These are phyloP conservation scores for Pleuronectes platessa DNA, from an alignment of 2,113 vertebrate species.

Conservation along the genomic window DNA sequence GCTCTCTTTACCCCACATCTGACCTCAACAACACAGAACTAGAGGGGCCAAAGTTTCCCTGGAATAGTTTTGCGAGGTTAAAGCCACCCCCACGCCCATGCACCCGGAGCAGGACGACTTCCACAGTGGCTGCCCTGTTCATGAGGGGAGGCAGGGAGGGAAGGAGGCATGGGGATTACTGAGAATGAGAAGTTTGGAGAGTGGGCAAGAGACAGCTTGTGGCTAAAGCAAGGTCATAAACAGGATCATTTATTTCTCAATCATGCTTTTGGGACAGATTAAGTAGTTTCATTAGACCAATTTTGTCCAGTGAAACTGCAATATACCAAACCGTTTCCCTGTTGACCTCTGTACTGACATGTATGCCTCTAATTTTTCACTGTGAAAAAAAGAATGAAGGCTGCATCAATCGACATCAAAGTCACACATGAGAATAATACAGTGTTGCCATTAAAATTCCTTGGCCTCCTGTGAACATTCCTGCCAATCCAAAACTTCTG, in stretches of 20 bases:
- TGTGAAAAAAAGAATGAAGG: constrained; percentile 61
- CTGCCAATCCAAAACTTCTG: constrained; percentile 68
- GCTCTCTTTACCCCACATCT: constrained; percentile 23
- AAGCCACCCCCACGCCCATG: neutral
- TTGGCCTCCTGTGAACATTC: constrained; percentile 70
- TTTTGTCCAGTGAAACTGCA: constrained; percentile 35
- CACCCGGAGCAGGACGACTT: constrained; percentile 4
- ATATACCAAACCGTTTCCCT: constrained; percentile 48
- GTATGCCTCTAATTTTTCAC: constrained; percentile 72
- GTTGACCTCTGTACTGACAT: constrained; percentile 69
- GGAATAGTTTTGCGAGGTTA: constrained; percentile 1
- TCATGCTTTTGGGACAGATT: constrained; percentile 27
- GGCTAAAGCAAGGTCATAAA: constrained; percentile 27
- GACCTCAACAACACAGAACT: constrained; percentile 2
- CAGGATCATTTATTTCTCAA: constrained; percentile 19
- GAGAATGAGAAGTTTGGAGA: constrained; percentile 17
- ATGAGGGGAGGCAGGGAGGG: neutral
- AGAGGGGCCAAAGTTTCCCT: neutral
- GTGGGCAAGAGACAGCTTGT: neutral
- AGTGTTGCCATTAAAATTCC: constrained; percentile 65
- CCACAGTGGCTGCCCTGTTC: constrained; percentile 19
- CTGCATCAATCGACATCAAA: constrained; percentile 75
- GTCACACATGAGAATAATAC: constrained; percentile 70
- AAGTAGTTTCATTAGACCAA: constrained; percentile 25
- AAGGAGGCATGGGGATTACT: constrained; percentile 1